These are phyloP conservation scores for Strigamia transsilvanica DNA, from an alignment of 2,888 invertebrate genomes.

Conservation along the genomic window DNA sequence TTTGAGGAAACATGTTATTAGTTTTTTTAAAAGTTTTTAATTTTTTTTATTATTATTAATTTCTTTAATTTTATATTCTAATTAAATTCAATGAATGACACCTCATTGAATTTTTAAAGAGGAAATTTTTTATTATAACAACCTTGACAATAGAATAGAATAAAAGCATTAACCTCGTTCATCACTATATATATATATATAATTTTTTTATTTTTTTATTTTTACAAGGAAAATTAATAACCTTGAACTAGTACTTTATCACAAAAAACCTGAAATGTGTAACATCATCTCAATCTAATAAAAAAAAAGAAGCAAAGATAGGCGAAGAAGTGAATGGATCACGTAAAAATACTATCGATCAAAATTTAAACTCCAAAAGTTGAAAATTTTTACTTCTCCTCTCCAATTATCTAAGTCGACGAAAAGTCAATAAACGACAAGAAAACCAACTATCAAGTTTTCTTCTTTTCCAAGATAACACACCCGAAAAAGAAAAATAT, in stretches of 20 bases:
- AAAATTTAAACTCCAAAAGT: neutral
- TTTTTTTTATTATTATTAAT: neutral
- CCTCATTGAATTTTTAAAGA: neutral
- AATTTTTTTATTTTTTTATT: neutral
- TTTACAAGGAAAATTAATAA: neutral
- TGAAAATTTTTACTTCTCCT: neutral
- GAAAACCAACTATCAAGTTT: neutral
- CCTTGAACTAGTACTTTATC: neutral
- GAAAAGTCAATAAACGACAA: slow-evolving; percentile 18
- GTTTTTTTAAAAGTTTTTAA: neutral
- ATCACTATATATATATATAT: neutral
- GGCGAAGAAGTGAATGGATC: neutral
- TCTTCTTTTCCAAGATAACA: neutral
- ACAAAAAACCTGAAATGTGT: neutral
- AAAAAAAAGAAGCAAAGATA: neutral
- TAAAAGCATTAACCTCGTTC: slow-evolving; percentile 11
- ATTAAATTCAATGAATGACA: neutral
- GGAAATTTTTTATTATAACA: neutral
- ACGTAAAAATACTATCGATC: slow-evolving; percentile 17
- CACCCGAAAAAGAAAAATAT: neutral
- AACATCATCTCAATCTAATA: slow-evolving; percentile 3
- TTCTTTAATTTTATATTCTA: neutral
- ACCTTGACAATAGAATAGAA: slow-evolving; percentile 13
- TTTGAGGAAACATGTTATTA: neutral
- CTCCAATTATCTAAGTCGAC: neutral